These are phyloP conservation scores for Xiphophorus hellerii DNA, from an alignment of 2,113 vertebrate species.

Conservation along the genomic window DNA sequence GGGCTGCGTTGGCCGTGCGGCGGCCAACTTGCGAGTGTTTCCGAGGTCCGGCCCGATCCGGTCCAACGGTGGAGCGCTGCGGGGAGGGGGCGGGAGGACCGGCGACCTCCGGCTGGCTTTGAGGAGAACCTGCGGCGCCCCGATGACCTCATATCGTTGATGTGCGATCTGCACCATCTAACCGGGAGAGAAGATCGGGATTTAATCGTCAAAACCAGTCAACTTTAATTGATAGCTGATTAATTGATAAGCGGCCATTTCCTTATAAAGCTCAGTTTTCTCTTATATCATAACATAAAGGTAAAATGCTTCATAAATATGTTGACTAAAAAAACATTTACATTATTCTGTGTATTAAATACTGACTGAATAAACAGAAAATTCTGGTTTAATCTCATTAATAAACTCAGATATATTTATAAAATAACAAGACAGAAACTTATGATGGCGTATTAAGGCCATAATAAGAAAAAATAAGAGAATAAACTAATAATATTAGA, in stretches of 20 bases:
- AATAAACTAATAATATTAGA: not conserved
- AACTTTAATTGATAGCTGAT: too few species aligned
- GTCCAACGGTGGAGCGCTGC: slow-evolving; percentile 67
- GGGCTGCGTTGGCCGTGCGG: slow-evolving; percentile 49
- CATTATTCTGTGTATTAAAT: too few species aligned
- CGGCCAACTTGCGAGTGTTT: slow-evolving; percentile 46
- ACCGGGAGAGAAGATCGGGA: not conserved
- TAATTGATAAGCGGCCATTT: too few species aligned
- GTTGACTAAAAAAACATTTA: too few species aligned
- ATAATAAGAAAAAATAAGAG: not conserved
- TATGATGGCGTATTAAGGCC: too few species aligned
- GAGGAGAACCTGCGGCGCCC: slow-evolving; percentile 79
- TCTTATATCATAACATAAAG: too few species aligned
- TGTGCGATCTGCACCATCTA: slow-evolving; percentile 94
- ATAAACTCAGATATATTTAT: too few species aligned
- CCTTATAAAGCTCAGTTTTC: too few species aligned
- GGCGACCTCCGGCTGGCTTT: slow-evolving; percentile 64
- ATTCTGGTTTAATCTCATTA: too few species aligned
- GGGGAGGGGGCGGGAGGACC: slow-evolving; percentile 43
- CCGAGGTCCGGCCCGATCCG: slow-evolving; percentile 30
- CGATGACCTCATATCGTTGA: slow-evolving; percentile 88
- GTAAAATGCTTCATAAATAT: too few species aligned
- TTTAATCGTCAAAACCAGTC: not conserved
- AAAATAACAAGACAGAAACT: too few species aligned
- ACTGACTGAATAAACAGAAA: too few species aligned